Evolutionary conservation across 2,113 vertebrate genomes (phyloP).

Genomic region (Phainopepla nitens): DNA sequence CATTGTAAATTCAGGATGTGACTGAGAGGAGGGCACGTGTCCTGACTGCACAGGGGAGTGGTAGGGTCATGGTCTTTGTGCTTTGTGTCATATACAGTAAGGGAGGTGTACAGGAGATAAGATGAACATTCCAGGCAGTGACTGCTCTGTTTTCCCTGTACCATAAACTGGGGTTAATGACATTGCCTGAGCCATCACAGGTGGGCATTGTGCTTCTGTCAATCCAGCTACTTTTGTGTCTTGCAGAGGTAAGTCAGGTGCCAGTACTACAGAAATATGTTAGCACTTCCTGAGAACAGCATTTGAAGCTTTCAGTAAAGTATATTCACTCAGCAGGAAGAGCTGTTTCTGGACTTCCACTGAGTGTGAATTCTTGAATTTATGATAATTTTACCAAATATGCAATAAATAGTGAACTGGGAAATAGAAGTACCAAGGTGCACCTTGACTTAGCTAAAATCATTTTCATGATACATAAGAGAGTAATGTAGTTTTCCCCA

Average conservation of each 20-base stretch:
- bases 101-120: not conserved
- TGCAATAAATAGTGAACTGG: not conserved
- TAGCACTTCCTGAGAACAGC: not conserved
- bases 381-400: not conserved
- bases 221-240: not conserved
- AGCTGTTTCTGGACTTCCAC: not conserved
- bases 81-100: accelerated
- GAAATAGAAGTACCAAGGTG: not conserved
- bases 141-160: not conserved
- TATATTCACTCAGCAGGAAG: not conserved
- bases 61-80: not conserved
- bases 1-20: not conserved
- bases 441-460: not conserved
- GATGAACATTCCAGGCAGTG: not conserved
- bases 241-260: not conserved
- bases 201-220: not conserved
- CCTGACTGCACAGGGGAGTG: not conserved
- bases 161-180: not conserved
- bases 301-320: not conserved
- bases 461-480: not conserved
- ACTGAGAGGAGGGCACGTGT: not conserved
- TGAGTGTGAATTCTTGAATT: not conserved
- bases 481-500: not conserved
- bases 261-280: not conserved
- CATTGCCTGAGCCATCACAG: not conserved